Base-by-base conservation (phyloP, 2,888 invertebrate species). In the Thumatha senex region DNA sequence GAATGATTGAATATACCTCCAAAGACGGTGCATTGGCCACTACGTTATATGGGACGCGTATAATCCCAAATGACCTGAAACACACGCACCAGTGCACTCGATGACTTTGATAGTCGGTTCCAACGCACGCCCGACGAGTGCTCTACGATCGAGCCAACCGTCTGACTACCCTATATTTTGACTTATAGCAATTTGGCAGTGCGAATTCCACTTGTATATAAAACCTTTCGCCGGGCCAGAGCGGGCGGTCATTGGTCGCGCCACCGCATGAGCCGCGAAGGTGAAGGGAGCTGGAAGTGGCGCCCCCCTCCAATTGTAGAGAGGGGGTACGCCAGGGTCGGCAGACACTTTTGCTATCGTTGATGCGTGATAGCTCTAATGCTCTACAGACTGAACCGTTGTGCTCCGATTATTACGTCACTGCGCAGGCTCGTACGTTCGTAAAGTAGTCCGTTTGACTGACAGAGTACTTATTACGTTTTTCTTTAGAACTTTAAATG, bases 171-270 rank as follows among this genome's bases (percentile, higher is more conserved):
- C 93, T 93, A 92, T 92, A 93, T 93, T 93, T 93, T 92, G 89
- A 92, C 86, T 92, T 90, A 87, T 92, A 92, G 92, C 92, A 87
- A 88, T 89, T 92, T 89, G 86, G 86, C 89, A 84, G 86, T 89
- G 92, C 92, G 84, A 92, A 92, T 90, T 92, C 92, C 84, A 92
- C 91, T 91, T 88, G 91, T 93, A 92, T 93, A 93, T 93, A 93
- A 93, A 93, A 93, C 93, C 93, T 93, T 93, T 93, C 91, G 92
- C 92, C 91, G 89, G 89, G 82, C 86, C 80, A 82, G 82, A 79
- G 84, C 85, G 83, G 78, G 76, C 86, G 84, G 82, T 82, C 82
- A 92, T 92, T 92, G 92, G 92, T 84, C 72, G 86, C 67, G 61
- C 66, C 67, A 70, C 73, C 67, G 74, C 80, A 82, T 80, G 83